Evolutionary conservation across 2,113 vertebrate species (phyloP), one percentile per base, ranked within the genome.

Genomic region (Protomyctophum bolini): DNA sequence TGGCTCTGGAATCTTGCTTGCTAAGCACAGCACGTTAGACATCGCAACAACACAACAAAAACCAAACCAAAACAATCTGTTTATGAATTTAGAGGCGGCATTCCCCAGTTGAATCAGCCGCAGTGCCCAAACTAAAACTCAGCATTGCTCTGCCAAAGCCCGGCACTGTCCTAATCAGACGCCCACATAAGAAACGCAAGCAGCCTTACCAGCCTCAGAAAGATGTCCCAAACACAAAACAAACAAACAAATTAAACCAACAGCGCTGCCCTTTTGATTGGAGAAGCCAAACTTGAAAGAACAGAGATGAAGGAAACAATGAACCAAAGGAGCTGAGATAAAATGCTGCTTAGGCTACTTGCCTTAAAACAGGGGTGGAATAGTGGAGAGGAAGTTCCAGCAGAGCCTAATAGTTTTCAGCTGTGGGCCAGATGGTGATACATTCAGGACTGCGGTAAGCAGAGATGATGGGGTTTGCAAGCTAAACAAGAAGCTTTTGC

Each of bases 351-450:
- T 88, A 21, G 21, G 21, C 21, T 21, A 87, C 90, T 86, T 73
- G 83, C 82, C 77, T 88, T 82, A 58, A 76, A 80, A 87, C 82
- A 45, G 66, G 50, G 64, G 83, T 75, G 77, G 84, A 91, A 87
- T 81, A 82, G 78, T 76, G 73, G 69, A 67, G 82, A 91, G 91
- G 91, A 92, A 92, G 89, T 89, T 91, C 88, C 83, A 90, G 86
- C 58, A 59, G 85, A 33, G 80, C 76, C 72, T 94, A 93, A 93
- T 91, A 82, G 89, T 89, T 93, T 92, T 90, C 92, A 93, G 93
- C 92, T 94, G 92, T 90, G 88, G 78, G 68, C 89, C 92, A 93
- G 91, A 94, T 92, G 91, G 77, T 78, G 85, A 80, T 84, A 66
- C 80, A 70, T 80, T 81, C 62, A 79, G 77, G 76, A 73, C 78